Evolutionary conservation across 1,140 invertebrate genomes (phyloP).

Genomic region (Chelonus insularis): DNA sequence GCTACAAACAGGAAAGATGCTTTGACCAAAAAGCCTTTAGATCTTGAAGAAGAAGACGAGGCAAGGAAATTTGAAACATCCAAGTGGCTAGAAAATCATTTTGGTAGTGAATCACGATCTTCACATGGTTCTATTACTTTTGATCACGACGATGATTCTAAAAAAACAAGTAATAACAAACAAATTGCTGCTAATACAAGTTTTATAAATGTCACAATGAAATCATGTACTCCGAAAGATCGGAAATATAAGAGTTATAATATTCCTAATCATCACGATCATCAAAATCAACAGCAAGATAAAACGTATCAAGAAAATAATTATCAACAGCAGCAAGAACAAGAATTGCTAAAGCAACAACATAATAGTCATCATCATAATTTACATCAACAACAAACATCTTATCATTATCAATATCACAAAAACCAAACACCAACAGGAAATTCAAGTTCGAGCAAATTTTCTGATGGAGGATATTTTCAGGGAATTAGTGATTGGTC

Average conservation of each 20-base stretch:
- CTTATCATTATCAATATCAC: background rate
- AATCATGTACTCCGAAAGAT: conserved; percentile 61
- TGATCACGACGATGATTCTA: conserved; percentile 52
- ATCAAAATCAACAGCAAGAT: conserved; percentile 18
- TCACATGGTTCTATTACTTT: conserved; percentile 66
- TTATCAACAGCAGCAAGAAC: conserved; percentile 27
- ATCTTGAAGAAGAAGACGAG: conserved; percentile 85
- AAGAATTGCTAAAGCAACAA: conserved; percentile 50
- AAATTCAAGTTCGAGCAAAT: background rate
- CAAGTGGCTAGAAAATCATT: conserved; percentile 87
- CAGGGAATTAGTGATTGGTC: conserved; percentile 79
- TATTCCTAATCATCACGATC: conserved; percentile 22
- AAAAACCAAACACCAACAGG: conserved; percentile 29
- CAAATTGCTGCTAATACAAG: conserved; percentile 62
- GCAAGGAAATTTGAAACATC: conserved; percentile 85
- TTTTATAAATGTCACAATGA: conserved; percentile 79
- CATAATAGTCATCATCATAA: too few species aligned
- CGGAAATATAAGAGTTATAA: conserved; percentile 30
- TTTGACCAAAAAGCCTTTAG: conserved; percentile 75
- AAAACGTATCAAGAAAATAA: background rate
- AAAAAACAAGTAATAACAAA: background rate
- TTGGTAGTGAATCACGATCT: conserved; percentile 81
- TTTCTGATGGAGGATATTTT: conserved; percentile 62
- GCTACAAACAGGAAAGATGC: conserved; percentile 74
- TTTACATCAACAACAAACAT: background rate